These are phyloP conservation scores for Monopis laevigella DNA, from an alignment of 2,888 invertebrate species.

Conservation along the genomic window DNA sequence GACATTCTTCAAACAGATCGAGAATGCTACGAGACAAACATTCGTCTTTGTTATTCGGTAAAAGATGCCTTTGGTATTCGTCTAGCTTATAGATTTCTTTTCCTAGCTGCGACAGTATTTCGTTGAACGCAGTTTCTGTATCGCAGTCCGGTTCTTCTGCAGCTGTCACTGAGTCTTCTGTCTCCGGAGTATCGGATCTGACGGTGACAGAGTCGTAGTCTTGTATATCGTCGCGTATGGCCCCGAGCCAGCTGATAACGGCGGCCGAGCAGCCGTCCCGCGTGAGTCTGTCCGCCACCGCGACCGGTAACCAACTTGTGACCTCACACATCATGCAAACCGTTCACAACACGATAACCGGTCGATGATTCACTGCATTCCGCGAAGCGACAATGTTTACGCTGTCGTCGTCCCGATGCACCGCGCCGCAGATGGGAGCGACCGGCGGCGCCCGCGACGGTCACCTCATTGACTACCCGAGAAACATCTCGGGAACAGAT, in stretches of 20 bases:
- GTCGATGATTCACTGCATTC: constrained; percentile 58
- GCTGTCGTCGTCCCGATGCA: constrained; percentile 2
- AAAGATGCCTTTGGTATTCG: constrained; percentile 46
- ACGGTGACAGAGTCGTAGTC: constrained; percentile 50
- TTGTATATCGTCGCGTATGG: constrained; percentile 43
- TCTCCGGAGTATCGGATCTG: constrained; percentile 23
- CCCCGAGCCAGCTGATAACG: constrained; percentile 50
- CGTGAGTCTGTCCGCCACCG: constrained; percentile 51
- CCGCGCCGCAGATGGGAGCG: constrained; percentile 21
- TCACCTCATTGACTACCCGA: constrained; percentile 3
- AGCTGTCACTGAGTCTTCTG: constrained; percentile 23
- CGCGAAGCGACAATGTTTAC: constrained; percentile 28
- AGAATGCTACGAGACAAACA: constrained; percentile 47
- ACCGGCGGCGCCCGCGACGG: constrained; percentile 5
- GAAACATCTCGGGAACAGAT: constrained; percentile 22
- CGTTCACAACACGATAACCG: constrained; percentile 49
- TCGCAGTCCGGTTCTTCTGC: constrained; percentile 40
- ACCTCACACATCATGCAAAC: constrained; percentile 44
- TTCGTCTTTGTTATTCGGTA: constrained; percentile 32
- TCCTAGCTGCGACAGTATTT: constrained; percentile 55
- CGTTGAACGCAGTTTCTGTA: constrained; percentile 40
- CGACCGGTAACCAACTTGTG: constrained; percentile 62
- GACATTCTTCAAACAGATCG: constrained; percentile 57
- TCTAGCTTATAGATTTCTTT: constrained; percentile 58
- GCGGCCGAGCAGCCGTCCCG: constrained; percentile 39